Evolutionary conservation across 2,888 invertebrate species (phyloP).

Genomic region (Metallyticus violacea): DNA sequence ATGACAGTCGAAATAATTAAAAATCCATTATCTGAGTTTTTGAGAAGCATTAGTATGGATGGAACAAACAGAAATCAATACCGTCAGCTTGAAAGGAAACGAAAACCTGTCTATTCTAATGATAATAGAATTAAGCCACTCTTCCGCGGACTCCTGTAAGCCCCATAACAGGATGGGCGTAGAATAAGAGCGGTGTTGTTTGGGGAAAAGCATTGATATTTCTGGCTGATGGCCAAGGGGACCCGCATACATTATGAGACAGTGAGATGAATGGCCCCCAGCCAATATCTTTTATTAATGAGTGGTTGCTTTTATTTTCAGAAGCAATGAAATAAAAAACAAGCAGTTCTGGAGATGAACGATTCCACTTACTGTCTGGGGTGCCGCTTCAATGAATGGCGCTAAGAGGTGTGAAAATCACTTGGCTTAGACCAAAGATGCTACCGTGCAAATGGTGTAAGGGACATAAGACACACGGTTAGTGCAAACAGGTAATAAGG

Average conservation of each 20-base stretch:
- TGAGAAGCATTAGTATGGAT: too few relatives aligned
- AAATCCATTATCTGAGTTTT: too few relatives aligned
- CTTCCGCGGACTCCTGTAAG: not conserved
- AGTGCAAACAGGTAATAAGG: too few relatives aligned
- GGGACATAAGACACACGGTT: too few relatives aligned
- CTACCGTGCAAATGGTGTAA: too few relatives aligned
- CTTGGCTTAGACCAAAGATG: too few relatives aligned
- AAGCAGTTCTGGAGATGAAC: not conserved
- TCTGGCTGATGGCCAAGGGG: not conserved
- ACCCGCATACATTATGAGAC: not conserved
- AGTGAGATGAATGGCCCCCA: not conserved
- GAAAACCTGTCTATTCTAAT: too few relatives aligned
- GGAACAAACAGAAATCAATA: too few relatives aligned
- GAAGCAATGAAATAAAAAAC: not conserved
- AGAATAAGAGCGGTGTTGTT: not conserved
- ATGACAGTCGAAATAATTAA: too few relatives aligned
- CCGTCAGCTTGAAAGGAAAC: too few relatives aligned
- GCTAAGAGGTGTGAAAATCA: not conserved
- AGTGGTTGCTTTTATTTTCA: not conserved
- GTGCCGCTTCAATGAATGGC: not conserved
- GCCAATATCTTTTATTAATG: not conserved
- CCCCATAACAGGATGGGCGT: not conserved
- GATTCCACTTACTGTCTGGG: not conserved
- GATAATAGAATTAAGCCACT: not conserved
- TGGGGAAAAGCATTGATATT: not conserved